Base-by-base conservation (phyloP, 2,888 invertebrate species). In the Oeneis ivallda region DNA sequence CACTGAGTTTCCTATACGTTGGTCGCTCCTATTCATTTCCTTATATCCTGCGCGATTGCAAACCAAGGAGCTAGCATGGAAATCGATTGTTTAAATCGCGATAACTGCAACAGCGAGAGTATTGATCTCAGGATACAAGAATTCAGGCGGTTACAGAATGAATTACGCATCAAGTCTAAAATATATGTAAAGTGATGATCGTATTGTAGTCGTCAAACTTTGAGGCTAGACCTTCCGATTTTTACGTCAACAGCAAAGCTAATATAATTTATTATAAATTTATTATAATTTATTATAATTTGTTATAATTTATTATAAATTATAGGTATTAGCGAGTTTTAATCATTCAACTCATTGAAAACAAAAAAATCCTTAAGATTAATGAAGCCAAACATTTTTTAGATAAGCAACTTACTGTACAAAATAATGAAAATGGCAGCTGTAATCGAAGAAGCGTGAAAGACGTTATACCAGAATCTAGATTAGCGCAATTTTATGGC, bases 401-500 rank as follows among this genome's bases (percentile, higher is more conserved):
- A 70, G 70, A 64, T 59, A 58, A 65, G 47, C 64, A 53, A 17
- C 41, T 56, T 52, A 39, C 57, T 57, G 61, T 70, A 43, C 72
- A 81, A 72, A 83, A 80, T 79, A 83, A 85, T 79, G 89, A 90
- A 71, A 87, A 87, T 84, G 86, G 83, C 72, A 81, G 76, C 75
- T 77, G 75, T 72, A 79, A 83, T 72, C 79, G 82, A 67, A 84
- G 89, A 77, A 93, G 92, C 70, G 94, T 94, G 43, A 93, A 92
- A 77, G 94, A 94, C 76, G 92, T 93, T 58, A 94, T 95, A 75
- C 94, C 95, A 7, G 87, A 92, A 70, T 95, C 95, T 68, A 92
- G 93, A 86, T 82, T 95, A 79, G 93, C 93, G 63, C 88, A 87
- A 71, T 93, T 92, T 78, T 93, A 93, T 75, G 92, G 93, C 81